A percentile compares a stretch with the other conserved stretches of the same genome.
Conservation (phyloP, 92 coral and sea anemone species). For the Parazoanthus atlanticus region DNA sequence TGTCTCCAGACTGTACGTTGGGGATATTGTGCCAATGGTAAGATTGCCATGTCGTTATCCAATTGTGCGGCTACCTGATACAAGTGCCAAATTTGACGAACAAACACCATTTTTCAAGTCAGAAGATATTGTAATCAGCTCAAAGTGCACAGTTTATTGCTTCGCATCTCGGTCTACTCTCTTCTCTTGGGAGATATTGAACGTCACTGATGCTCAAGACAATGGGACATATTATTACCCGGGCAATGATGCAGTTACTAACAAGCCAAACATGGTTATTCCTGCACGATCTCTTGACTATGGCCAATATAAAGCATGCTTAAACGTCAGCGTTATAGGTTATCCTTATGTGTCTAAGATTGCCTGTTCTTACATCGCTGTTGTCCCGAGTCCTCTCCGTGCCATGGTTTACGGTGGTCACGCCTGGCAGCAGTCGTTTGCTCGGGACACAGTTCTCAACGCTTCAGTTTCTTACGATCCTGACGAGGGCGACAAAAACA, state of each 20-base stretch:
- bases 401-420: constrained; percentile 67
- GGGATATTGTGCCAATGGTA: constrained; percentile 54
- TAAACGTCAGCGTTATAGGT: constrained; percentile 63
- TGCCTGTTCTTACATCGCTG: constrained; percentile 41
- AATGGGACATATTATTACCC: constrained; percentile 11
- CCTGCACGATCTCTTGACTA: constrained; percentile 51
- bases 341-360: constrained; percentile 49
- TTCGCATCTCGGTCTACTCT: constrained; percentile 69
- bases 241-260: neutral
- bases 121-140: constrained; percentile 56
- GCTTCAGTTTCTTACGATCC: constrained; percentile 66
- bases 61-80: constrained; percentile 45
- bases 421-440: constrained; percentile 61
- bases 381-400: constrained; percentile 60
- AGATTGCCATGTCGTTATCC: constrained; percentile 65
- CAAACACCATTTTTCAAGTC: constrained; percentile 52
- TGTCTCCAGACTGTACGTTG: constrained; percentile 52
- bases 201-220: constrained; percentile 4
- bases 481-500: constrained; percentile 39
- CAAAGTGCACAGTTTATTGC: constrained; percentile 62
- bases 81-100: constrained; percentile 36
- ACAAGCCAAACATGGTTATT: constrained; percentile 44
- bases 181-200: constrained; percentile 61
- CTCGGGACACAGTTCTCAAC: constrained; percentile 46
- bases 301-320: constrained; percentile 48